Conservation (phyloP, 2,888 invertebrate genomes). For the Furcula furcula region DNA sequence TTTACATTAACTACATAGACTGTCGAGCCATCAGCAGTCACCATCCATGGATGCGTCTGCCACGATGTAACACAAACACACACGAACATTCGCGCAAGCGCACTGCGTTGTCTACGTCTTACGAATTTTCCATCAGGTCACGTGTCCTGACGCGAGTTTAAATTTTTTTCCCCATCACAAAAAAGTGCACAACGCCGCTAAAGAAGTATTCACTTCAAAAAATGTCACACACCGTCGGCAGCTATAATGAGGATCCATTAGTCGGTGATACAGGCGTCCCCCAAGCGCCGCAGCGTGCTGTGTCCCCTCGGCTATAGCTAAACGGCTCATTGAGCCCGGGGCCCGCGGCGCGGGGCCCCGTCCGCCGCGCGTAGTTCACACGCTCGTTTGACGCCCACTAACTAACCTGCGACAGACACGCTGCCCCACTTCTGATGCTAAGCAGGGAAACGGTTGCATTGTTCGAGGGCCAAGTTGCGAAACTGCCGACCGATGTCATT, state of each 20-base stretch:
- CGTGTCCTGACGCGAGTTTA: no score
- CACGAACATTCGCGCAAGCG: no score
- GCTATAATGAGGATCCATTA: neutral
- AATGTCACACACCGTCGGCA: neutral
- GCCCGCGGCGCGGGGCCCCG: neutral
- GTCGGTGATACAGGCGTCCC: neutral
- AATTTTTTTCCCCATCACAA: no score
- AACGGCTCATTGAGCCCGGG: neutral
- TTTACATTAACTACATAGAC: no score
- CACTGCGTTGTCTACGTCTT: no score
- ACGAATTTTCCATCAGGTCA: no score
- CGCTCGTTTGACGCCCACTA: slow-evolving; percentile 1
- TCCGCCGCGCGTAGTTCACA: neutral
- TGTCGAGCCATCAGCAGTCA: no score
- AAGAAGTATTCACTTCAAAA: no score
- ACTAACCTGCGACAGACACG: neutral
- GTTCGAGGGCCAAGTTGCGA: neutral
- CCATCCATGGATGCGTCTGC: no score
- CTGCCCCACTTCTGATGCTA: slow-evolving; percentile 1
- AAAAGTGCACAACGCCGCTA: no score
- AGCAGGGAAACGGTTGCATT: neutral
- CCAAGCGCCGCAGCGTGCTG: neutral
- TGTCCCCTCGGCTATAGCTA: slow-evolving; percentile 3
- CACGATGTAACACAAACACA: no score
- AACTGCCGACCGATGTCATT: neutral